These are phyloP conservation scores for Pseudocheirus occidentalis DNA, from an alignment of 2,797 vertebrate genomes.

Conservation along the genomic window DNA sequence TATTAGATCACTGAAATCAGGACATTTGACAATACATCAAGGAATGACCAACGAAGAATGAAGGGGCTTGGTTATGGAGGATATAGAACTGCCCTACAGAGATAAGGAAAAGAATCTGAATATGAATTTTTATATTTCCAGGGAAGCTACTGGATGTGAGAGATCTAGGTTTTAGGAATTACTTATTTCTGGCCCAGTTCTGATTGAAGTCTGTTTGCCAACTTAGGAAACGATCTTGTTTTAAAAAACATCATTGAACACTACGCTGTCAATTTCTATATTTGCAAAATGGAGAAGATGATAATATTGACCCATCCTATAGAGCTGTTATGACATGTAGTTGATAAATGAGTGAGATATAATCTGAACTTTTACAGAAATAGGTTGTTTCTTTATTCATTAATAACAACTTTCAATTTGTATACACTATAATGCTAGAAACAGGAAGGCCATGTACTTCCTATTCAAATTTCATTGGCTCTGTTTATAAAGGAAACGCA, in stretches of 20 bases:
- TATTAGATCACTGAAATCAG: not conserved
- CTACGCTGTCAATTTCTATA: not conserved
- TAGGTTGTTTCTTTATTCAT: not conserved
- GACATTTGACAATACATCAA: not conserved
- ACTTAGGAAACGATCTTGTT: not conserved
- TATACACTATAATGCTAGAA: not conserved
- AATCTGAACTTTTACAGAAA: slow-evolving; percentile 7
- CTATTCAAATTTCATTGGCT: not conserved
- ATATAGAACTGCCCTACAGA: not conserved
- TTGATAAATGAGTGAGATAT: not conserved
- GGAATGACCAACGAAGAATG: not conserved
- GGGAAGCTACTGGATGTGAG: not conserved
- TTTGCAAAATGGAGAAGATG: not conserved
- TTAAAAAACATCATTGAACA: no score
- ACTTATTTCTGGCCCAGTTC: not conserved
- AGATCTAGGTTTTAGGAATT: not conserved
- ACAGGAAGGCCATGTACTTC: not conserved
- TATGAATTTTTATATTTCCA: not conserved
- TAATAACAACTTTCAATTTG: not conserved
- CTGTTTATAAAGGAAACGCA: not conserved
- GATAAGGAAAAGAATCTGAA: not conserved
- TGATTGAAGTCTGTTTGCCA: not conserved
- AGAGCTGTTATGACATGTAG: not conserved
- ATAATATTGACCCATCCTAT: not conserved
- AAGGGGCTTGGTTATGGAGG: not conserved